Conservation (phyloP, 2,797 vertebrate genomes). For the Eulemur mongoz region DNA sequence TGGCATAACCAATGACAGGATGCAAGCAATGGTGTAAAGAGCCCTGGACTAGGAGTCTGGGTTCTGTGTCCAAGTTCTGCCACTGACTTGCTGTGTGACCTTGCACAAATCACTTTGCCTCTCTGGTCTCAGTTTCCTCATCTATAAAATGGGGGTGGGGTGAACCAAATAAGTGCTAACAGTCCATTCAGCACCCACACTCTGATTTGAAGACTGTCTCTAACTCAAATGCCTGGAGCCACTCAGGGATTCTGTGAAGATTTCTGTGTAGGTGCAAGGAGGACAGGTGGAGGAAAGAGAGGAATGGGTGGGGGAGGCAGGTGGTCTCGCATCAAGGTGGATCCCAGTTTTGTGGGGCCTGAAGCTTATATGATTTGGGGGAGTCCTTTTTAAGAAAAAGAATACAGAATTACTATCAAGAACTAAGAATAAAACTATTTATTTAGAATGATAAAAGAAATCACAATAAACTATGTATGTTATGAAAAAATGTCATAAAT, state of each 20-base stretch:
- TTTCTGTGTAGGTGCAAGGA: neutral
- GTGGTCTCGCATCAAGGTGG: neutral
- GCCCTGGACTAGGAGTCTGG: neutral
- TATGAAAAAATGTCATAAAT: neutral
- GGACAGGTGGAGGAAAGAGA: neutral
- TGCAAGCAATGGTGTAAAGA: neutral
- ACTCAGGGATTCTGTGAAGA: neutral
- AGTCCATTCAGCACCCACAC: neutral
- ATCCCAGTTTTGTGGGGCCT: neutral
- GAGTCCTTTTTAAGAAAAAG: neutral
- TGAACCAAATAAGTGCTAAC: neutral
- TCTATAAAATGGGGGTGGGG: neutral
- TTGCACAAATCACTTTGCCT: neutral
- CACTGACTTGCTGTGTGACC: neutral
- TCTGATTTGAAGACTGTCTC: neutral
- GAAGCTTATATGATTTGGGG: neutral
- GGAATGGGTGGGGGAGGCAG: neutral
- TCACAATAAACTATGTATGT: neutral
- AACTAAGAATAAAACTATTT: neutral
- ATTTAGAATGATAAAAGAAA: neutral
- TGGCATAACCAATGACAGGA: neutral
- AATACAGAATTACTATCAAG: neutral
- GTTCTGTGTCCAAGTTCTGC: neutral
- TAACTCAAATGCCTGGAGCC: neutral
- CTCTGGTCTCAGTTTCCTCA: constrained; percentile 12